Base-by-base conservation (phyloP, 2,888 invertebrate genomes). In the Steinernema scapterisci region DNA sequence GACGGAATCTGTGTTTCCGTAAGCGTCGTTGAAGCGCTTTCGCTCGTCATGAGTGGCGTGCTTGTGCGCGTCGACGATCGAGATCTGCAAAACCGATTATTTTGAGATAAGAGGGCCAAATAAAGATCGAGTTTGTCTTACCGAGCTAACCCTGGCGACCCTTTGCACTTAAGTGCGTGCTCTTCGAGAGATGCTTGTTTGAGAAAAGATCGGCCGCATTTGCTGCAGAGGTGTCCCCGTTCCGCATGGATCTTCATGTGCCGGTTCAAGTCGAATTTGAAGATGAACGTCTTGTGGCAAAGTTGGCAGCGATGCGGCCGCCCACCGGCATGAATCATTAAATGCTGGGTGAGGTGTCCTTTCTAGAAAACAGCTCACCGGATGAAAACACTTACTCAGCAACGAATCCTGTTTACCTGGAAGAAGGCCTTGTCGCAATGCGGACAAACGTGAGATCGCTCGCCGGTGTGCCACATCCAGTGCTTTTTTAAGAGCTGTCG, bases 391-490 rank as follows among this genome's bases (percentile, higher is more conserved):
- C 71, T 70, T 31, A 51, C 21, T 54, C 27, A 70, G 19, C 52
- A 44, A 52, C 13, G 45, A 23, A 25, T 43, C 21, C 38, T 71
- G 31, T 77, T 73, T 54, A 84, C 85, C 82, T 85, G 87, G 76
- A 85, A 87, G 81, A 89, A 89, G 13, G 85, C 86, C 75, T 88
- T 87, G 71, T 83, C 82, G 82, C 89, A 89, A 23, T 87, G 78
- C 2, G 83, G 81, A 79, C 89, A 89, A 16, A 87, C 85, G 75
- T 88, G 89, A 7, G 87, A 87, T 73, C 88, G 83, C 63, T 88
- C 86, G 16, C 89, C 89, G 9, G 85, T 85, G 80, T 89, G 89
- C 84, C 89, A 89, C 83, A 89, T 86, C 75, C 88, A 88, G 81
- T 89, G 89, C 52, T 89, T 87, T 73, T 88, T 85, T 73, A 89